Evolutionary conservation across 2,113 vertebrate species (phyloP), one percentile per base, ranked within the genome.

Genomic region (Podarcis muralis): DNA sequence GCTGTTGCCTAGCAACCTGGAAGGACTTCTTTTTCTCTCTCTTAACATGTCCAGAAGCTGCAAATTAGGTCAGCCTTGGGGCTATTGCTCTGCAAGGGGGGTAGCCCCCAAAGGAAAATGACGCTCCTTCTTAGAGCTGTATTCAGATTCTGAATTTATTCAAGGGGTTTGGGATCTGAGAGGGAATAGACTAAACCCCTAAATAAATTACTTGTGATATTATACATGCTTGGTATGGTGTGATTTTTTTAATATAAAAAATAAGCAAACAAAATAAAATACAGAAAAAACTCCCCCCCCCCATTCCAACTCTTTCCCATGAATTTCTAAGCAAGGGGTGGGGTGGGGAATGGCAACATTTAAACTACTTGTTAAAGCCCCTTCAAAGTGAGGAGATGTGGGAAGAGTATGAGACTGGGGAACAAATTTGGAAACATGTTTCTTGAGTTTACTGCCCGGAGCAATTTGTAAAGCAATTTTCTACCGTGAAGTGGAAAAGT

Each of bases 401-500:
- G 40, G n/a, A 83, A 59, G 18, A 1, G 32, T 72, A 84, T 37
- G 11, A 77, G 90, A 65, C 32, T 59, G 81, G 30, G 1, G 88
- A 90, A 53, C 87, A 92, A 88, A 89, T 92, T 20, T 89, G 85
- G 80, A 92, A 93, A 93, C 79, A 77, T 0, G 11, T 87, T 83
- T 94, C 95, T 81, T 85, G 83, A 94, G 92, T 85, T 94, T 94
- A 93, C 22, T 1, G 92, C 86, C 75, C 92, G 78, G 18, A 94
- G 81, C 81, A 90, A 94, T 94, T 92, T 96, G 91, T 92, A 92
- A 93, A 93, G 92, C 93, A 95, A 95, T 95, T 96, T 95, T 93
- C 93, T 88, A 57, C 88, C 91, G 72, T 1, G 89, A 30, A 92
- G 86, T 57, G 89, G 89, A 87, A 94, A 86, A 90, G 85, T 80